Base-by-base conservation (phyloP, 2,113 vertebrate species). In the Alaudala cheleensis region DNA sequence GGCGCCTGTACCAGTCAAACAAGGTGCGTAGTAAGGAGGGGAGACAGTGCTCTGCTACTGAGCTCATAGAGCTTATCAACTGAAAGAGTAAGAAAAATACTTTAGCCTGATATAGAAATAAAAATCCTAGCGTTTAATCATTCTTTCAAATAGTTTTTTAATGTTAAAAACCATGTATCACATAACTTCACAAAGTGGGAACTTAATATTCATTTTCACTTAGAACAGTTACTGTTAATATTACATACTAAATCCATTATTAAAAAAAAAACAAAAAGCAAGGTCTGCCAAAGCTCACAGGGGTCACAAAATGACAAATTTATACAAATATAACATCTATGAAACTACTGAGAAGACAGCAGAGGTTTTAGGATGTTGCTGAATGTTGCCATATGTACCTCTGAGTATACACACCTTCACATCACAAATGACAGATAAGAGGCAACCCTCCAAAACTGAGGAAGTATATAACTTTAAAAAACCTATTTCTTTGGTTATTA, bases 51-150 rank as follows among this genome's bases (percentile, higher is more conserved):
- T 99, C 99, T 97, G 99, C 99, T 98, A 99, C 99, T 73, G 99
- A 99, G 99, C 99, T 99, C 99, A 99, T 99, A 98, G 99, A 99
- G 99, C 99, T 99, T 98, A 99, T 99, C 99, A 99, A 98, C 99
- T 99, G 97, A 57, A 96, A 96, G 44, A 91, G 66, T n/a, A 82
- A 78, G 37, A 66, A 40, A 73, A 90, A 61, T 2, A 80, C 11
- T 56, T 90, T 3, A 77, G 62, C 21, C 12, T 28, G 33, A 86
- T 26, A 73, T 42, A 88, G 14, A 50, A 79, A 49, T 20, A 49
- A 88, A 87, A 76, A 56, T 40, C 28, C 31, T 37, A 44, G 7
- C 45, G 26, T 44, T 61, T 7, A 40, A 31, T 26, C 0, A 34
- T 25, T 34, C 12, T 22, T 80, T 69, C 15, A 62, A 77, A 60